Conservation (phyloP, 92 coral and sea anemone genomes). For the Zoanthus sansibaricus region DNA sequence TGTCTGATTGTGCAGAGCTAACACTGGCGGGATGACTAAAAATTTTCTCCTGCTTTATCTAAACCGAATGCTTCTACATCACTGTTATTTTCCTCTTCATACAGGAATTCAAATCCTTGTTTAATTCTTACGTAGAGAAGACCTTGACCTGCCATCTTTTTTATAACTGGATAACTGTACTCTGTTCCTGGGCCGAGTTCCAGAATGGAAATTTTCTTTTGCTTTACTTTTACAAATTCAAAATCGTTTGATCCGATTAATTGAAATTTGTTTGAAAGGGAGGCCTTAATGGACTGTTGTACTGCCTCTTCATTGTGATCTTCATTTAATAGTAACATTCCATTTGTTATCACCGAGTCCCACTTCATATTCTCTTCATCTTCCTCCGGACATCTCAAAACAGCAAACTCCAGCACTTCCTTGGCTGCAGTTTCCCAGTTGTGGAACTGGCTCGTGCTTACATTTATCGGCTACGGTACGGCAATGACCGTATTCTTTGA, state of each 20-base stretch:
- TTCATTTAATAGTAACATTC: conserved; percentile 58
- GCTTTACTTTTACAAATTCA: conserved; percentile 57
- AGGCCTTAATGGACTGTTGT: conserved; percentile 39
- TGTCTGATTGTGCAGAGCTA: conserved; percentile 14
- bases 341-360: conserved; percentile 59
- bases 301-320: conserved; percentile 57
- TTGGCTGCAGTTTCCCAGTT: conserved; percentile 28
- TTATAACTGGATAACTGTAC: conserved; percentile 60
- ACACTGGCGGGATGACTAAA: conserved; percentile 7
- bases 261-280: conserved; percentile 41
- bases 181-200: conserved; percentile 58
- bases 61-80: not conserved
- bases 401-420: conserved; percentile 15
- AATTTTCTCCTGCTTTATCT: conserved; percentile 10
- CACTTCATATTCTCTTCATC: conserved; percentile 40
- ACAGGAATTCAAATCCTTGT: conserved; percentile 25
- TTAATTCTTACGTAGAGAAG: conserved; percentile 50
- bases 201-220: conserved; percentile 47
- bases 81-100: conserved; percentile 6
- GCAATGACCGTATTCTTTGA: conserved; percentile 25
- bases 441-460: conserved; percentile 39
- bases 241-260: conserved; percentile 51
- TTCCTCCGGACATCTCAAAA: conserved; percentile 25
- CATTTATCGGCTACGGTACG: conserved; percentile 8
- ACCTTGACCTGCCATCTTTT: conserved; percentile 68